Evolutionary conservation across 2,888 invertebrate species (phyloP).

Genomic region (Desoria tigrina): DNA sequence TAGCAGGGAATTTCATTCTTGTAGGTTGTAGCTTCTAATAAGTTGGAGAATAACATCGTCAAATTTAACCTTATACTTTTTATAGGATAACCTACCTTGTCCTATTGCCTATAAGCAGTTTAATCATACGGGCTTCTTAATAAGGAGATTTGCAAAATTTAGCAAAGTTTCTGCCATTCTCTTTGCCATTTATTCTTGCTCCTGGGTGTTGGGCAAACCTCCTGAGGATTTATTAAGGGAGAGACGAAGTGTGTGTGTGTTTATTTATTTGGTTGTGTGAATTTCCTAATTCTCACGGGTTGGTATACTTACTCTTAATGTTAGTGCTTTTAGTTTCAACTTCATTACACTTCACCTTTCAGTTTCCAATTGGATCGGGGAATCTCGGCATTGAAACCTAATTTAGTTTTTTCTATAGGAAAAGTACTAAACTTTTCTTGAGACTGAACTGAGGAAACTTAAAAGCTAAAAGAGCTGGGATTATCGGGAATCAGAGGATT

Average conservation of each 20-base stretch:
- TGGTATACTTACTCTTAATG: slow-evolving; percentile 23
- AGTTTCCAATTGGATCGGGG: neutral
- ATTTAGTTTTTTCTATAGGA: neutral
- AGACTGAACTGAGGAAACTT: no score
- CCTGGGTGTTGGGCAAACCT: slow-evolving; percentile 3
- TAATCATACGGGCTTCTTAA: neutral
- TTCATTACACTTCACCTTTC: neutral
- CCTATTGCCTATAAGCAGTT: no score
- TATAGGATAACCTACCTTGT: no score
- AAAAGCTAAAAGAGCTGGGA: no score
- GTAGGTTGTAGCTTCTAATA: no score
- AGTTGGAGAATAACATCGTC: no score
- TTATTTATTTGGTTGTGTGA: slow-evolving; percentile 7
- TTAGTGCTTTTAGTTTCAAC: neutral
- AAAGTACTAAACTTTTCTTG: no score
- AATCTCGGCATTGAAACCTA: slow-evolving; percentile 6
- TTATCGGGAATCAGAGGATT: no score
- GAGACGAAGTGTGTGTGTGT: slow-evolving; percentile 7
- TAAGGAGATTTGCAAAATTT: neutral
- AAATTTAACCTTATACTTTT: no score
- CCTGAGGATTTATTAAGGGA: no score
- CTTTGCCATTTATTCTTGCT: neutral
- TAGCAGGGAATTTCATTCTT: no score
- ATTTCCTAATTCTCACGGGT: slow-evolving; percentile 42
- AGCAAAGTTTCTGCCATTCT: slow-evolving; percentile 4